Conservation (phyloP, 2,888 invertebrate species). For the Latrodectus elegans region DNA sequence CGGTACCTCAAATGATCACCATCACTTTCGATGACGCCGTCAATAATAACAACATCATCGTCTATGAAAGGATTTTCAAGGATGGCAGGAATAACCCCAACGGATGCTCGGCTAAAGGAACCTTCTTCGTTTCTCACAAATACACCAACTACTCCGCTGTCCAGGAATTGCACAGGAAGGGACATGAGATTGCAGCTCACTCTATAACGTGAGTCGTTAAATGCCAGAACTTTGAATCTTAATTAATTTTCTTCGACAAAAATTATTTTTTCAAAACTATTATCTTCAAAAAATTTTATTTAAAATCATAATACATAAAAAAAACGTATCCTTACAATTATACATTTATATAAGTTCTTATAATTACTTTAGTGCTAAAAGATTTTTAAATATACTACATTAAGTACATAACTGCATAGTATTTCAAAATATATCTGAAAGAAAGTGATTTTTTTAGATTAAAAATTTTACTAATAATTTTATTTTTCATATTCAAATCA, state of each 20-base stretch:
- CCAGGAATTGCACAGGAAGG: slow-evolving; percentile 79
- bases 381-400: no score
- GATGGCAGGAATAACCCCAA: slow-evolving; percentile 74
- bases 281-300: no score
- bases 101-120: slow-evolving; percentile 73
- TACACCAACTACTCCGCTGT: slow-evolving; percentile 74
- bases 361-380: no score
- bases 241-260: neutral
- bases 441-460: no score
- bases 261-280: no score
- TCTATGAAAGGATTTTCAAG: slow-evolving; percentile 73
- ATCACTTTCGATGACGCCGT: slow-evolving; percentile 74
- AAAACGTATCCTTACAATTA: no score
- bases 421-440: no score
- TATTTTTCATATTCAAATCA: no score
- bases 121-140: slow-evolving; percentile 74
- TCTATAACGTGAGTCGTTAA: slow-evolving; percentile 83
- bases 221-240: neutral
- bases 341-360: no score
- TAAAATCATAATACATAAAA: no score
- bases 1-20: slow-evolving; percentile 74
- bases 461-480: no score
- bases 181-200: slow-evolving; percentile 93
- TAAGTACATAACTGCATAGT: no score
- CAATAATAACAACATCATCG: slow-evolving; percentile 74